Base-by-base conservation (phyloP, 2,797 vertebrate species). In the Cyprinodon diabolis region DNA sequence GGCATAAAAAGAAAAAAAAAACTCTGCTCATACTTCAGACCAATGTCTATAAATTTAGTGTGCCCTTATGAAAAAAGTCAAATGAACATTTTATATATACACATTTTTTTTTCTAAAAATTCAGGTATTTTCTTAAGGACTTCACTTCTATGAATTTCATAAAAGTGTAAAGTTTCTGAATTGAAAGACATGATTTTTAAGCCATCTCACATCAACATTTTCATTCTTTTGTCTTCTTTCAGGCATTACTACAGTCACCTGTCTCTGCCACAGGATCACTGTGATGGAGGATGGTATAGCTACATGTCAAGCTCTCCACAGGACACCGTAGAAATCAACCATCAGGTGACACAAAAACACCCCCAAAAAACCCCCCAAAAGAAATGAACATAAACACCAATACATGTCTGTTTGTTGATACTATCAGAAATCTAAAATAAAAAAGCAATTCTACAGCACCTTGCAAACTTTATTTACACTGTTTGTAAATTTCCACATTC, bases 161-260 rank as follows among this genome's bases (percentile, higher is more conserved):
- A 49, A 49, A 49, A 15, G 48, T 49, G 13, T 14, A 12, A 49
- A 49, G 4, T 14, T 15, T 49, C 10, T 40, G 37, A 3, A 62
- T 40, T 37, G 25, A 60, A 1, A 60, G 15, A 60, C 4, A 40
- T 62, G 5, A 37, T 57, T 4, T 40, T 65, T 51, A 66, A 66
- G 17, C 21, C 66, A 17, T 25, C 15, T 60, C 69, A 4, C 71
- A 62, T 68, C 48, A 56, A 13, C 55, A 75, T 48, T 0, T 47
- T 5, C 60, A 1, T 68, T 79, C 2, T 85, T 72, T 30, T 30
- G 25, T 83, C 21, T 0, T 65, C 21, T 66, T 1, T 71, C 84
- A 96, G 95, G 86, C 83, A 87, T 75, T 94, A 89, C 82, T 95
- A 92, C 79, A 86, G 49, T 86, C 94, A 95, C 74, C 84, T 95